Evolutionary conservation across 2,113 vertebrate species (phyloP), one percentile per base, ranked within the genome.

Genomic region (Syngnathus scovelli): DNA sequence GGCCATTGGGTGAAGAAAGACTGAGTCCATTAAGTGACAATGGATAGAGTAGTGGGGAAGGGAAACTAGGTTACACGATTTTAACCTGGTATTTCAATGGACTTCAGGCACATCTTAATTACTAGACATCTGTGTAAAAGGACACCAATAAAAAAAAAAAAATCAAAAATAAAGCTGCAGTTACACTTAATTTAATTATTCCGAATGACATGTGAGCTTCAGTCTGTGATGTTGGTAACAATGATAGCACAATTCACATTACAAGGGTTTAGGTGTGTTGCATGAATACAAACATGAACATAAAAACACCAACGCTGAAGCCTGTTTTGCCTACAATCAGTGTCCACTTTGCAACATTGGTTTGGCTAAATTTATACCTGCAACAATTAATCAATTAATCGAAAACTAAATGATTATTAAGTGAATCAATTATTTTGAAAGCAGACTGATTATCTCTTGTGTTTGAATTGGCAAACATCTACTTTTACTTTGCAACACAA

Each of bases 61-160:
- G 58, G 61, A 90, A 89, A 89, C 83, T 63, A 81, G 83, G 78
- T 88, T 89, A 87, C 66, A 46, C 36, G 37, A 66, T 69, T 83
- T 80, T 49, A 69, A 71, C 72, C 64, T 33, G 66, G 73, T 68
- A 70, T 67, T 71, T 65, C 64, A 38, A n/a, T 69, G 55, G 61
- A 81, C 68, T 76, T 84, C 79, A 69, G 68, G 66, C 71, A 61
- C 76, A 81, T 82, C 79, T 81, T 71, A 62, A 44, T 62, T 44
- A 46, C 67, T 70, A 71, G 51, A 38, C 36, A 75, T 72, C 70
- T 70, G 72, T 79, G 87, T 83, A 89, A 88, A 85, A 74, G 44
- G 81, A 89, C 62, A 74, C 68, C 63, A 72, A 80, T 56, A 74
- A 71, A 78, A 33, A 33, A 33, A 33, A 33, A 33, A 33, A 68